Base-by-base conservation (phyloP, 2,797 vertebrate species). In the Enteromius anoplus region DNA sequence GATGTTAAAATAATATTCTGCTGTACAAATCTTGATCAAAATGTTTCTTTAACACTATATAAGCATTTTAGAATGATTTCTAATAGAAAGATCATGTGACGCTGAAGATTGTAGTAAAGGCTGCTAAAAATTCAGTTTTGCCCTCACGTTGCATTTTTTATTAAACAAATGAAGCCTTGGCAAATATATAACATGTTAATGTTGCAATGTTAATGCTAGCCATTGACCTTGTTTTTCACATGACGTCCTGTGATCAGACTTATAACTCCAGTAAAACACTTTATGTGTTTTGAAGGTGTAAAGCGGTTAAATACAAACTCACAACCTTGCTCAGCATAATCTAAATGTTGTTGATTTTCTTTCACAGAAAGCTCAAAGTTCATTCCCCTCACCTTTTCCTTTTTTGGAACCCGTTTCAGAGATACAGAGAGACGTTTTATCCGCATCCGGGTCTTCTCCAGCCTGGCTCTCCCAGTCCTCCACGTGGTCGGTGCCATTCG, bases 401-500 rank as follows among this genome's bases (percentile, higher is more conserved):
- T 97, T 98, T 92, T 96, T 98, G 90, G 94, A 93, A 82, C 90
- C 94, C 0, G 93, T 93, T 92, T 98, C 97, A 0, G 96, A 96
- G 68, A 96, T 91, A 37, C 96, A 96, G 89, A 97, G 88, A 60
- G 97, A 98, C 0, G 95, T 89, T 45, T 95, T 92, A 40, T 96
- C 95, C 51, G 87, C 91, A 21, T 97, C 95, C 4, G 93, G 91
- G 0, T 96, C 95, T 32, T 94, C 95, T 78, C 95, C 96, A 2
- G 92, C 85, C 32, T 92, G 92, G 80, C 88, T 91, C 86, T 95
- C 95, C 94, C 94, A 95, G 89, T 94, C 93, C 1, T 91, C 92
- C 0, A 64, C 42, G 86, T 89, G 60, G 87, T 91, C 51, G 34
- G 82, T 26, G 89, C 92, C 2, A 7, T 92, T 88, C 42, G 91